Base-by-base conservation (phyloP, 2,113 vertebrate genomes). In the Corythoichthys intestinalis region DNA sequence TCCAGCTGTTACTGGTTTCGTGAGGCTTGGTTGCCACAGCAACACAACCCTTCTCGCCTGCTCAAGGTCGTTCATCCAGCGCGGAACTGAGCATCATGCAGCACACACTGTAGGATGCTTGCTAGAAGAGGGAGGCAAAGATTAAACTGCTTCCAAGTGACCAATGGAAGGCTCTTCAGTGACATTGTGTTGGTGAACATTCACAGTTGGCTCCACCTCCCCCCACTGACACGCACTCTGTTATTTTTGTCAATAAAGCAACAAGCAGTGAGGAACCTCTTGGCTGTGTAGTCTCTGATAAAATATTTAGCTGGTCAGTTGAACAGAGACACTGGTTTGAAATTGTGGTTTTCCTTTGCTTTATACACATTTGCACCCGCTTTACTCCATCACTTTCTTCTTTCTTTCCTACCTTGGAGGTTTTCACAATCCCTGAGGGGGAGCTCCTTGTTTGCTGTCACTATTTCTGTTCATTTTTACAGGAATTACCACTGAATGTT, bases 1-100 rank as follows among this genome's bases (percentile, higher is more conserved):
- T 91, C 91, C 91, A 92, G 91, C 91, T 92, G 91, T 91, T 91
- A 89, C 89, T 89, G 88, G 91, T 90, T 92, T 89, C 75, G 81
- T 85, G 89, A 89, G 86, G 90, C 88, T 85, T 83, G 69, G 89
- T 92, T 89, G 86, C 89, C 89, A 89, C 85, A 84, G 88, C 87
- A 91, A 91, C 91, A 76, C 86, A 91, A 86, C 84, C 86, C 88
- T 83, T 84, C 71, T 85, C 80, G 90, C 88, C 87, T 87, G 88
- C 89, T 92, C 91, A 91, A 92, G 91, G 91, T 92, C 91, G 89
- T 91, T 91, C 89, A 90, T 90, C 88, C 88, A 87, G 85, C 15
- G 84, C 87, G 86, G 87, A 88, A 89, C 87, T 61, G 85, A 85
- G 88, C 86, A 76, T 82, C 83, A 65, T 54, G 78, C 83, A 70